These are phyloP conservation scores for Chondrilla cf. caribensis DNA, from an alignment of 37 sponge, comb jelly and placozoan species.

Conservation along the genomic window DNA sequence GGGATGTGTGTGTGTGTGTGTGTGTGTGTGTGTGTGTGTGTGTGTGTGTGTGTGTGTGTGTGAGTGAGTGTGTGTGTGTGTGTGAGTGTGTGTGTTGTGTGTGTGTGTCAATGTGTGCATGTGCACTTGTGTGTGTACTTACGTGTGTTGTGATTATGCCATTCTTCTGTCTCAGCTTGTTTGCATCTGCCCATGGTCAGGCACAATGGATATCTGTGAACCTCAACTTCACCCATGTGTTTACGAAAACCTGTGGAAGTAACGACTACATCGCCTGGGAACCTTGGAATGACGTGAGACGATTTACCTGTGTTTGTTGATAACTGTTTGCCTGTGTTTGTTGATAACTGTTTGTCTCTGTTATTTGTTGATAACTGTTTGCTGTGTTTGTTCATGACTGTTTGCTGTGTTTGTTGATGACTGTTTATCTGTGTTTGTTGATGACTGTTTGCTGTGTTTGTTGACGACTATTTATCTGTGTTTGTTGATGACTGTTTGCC, in stretches of 20 bases:
- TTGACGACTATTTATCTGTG: not conserved
- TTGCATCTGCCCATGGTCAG: constrained; percentile 15
- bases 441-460: too few species aligned
- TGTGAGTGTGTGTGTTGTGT: constrained; percentile 12
- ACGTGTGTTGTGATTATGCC: constrained; percentile 13
- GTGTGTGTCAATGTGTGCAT: constrained; percentile 6
- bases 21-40: constrained; percentile 24
- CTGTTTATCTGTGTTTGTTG: too few species aligned
- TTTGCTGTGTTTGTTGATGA: too few species aligned
- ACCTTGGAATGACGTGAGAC: constrained; percentile 55
- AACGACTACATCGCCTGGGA: constrained; percentile 44
- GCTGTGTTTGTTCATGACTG: too few species aligned
- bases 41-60: not conserved
- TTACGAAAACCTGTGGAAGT: constrained; percentile 12
- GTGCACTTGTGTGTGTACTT: constrained; percentile 15
- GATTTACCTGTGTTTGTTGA: too few species aligned
- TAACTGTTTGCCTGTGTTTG: too few species aligned
- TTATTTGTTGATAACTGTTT: too few species aligned
- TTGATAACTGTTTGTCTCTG: too few species aligned
- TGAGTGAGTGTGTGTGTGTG: constrained; percentile 10
- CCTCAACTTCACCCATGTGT: constrained; percentile 28
- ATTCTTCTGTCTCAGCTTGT: constrained; percentile 50
- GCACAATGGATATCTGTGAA: constrained; percentile 62
- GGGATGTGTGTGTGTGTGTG: constrained; percentile 18
- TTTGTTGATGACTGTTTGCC: not conserved